These are phyloP conservation scores for Lethrus apterus DNA, from an alignment of 1,140 invertebrate genomes.

Conservation along the genomic window DNA sequence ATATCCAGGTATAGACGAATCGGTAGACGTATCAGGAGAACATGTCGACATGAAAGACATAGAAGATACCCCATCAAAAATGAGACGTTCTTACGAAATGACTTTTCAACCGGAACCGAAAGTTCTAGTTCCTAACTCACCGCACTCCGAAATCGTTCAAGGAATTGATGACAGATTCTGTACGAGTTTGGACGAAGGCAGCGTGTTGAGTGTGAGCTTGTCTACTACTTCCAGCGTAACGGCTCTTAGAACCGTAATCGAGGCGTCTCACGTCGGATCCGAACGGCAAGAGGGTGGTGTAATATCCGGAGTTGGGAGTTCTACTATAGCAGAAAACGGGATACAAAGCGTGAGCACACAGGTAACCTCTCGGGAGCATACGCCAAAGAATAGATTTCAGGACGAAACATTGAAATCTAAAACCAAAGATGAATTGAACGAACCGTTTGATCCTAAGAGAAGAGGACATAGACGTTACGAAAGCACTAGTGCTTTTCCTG, in stretches of 20 bases:
- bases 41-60: slow-evolving; percentile 32
- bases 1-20: slow-evolving; percentile 23
- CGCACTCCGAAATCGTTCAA: slow-evolving; percentile 23
- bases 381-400: slow-evolving; percentile 37
- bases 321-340: slow-evolving; percentile 43
- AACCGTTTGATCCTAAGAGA: slow-evolving; percentile 41
- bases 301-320: slow-evolving; percentile 44
- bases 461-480: slow-evolving; percentile 50
- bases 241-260: slow-evolving; percentile 49
- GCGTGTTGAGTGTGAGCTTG: slow-evolving; percentile 47
- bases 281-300: slow-evolving; percentile 35
- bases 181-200: slow-evolving; percentile 51
- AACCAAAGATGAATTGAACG: too few species aligned
- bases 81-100: slow-evolving; percentile 87
- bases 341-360: slow-evolving; percentile 47
- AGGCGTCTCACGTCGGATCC: slow-evolving; percentile 41
- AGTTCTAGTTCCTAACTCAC: slow-evolving; percentile 37
- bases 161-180: slow-evolving; percentile 43
- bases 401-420: slow-evolving; percentile 52
- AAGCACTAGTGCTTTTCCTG: slow-evolving; percentile 43
- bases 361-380: slow-evolving; percentile 45
- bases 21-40: slow-evolving; percentile 46
- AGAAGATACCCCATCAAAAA: slow-evolving; percentile 50
- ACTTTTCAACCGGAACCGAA: slow-evolving; percentile 68
- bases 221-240: slow-evolving; percentile 48